Evolutionary conservation across 35 echinoderm and acorn worm species (phyloP).

Genomic region (Holothuria glaberrima): DNA sequence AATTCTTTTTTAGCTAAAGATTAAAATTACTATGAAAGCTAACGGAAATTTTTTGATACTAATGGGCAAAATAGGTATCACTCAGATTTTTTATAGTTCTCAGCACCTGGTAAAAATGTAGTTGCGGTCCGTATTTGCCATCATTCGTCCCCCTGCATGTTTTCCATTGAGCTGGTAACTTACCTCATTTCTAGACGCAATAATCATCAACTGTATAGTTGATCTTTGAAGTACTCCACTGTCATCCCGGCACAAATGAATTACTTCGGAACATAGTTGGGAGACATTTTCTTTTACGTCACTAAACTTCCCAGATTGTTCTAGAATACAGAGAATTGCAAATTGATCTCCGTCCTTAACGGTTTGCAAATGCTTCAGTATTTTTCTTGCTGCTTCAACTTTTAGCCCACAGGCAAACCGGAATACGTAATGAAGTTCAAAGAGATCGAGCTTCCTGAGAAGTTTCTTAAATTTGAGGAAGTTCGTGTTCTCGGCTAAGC

Average conservation of each 20-base stretch:
- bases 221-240: slow-evolving; percentile 6
- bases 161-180: too few relatives aligned
- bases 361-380: neutral
- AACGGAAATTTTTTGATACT: too few relatives aligned
- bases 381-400: neutral
- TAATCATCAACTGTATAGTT: neutral
- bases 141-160: too few relatives aligned
- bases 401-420: slow-evolving; percentile 17
- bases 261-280: neutral
- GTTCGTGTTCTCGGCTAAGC: too few relatives aligned
- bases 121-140: too few relatives aligned
- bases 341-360: neutral
- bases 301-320: slow-evolving; percentile 14
- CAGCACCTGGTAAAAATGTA: too few relatives aligned
- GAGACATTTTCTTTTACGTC: neutral
- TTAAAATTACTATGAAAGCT: too few relatives aligned
- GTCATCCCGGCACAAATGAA: neutral
- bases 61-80: too few relatives aligned
- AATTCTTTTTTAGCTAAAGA: too few relatives aligned
- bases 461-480: neutral
- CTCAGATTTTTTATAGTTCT: too few relatives aligned
- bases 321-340: slow-evolving; percentile 13
- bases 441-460: neutral
- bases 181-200: slow-evolving; percentile 16
- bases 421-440: neutral